Evolutionary conservation across 2,113 vertebrate genomes (phyloP).

Genomic region (Alouatta palliata): DNA sequence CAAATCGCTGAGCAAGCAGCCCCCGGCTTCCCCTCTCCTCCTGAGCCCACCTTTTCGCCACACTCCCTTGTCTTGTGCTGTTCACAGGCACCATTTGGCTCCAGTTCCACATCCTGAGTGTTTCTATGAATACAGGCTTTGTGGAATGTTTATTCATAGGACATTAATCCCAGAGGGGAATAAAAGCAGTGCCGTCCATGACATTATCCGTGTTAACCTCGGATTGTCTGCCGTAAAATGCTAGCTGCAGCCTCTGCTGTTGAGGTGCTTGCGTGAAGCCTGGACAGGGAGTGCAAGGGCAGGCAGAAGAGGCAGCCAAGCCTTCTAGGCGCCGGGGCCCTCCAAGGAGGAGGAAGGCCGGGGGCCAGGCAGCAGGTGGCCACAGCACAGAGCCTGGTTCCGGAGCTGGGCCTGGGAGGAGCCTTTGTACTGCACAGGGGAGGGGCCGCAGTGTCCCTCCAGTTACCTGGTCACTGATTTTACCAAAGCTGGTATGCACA

Average conservation of each 20-base stretch:
- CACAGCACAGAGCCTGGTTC: background rate
- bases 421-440: background rate
- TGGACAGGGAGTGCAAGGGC: background rate
- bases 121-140: slow-evolving; percentile 54
- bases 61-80: background rate
- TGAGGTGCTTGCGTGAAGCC: background rate
- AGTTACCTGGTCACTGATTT: background rate
- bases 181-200: background rate
- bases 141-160: slow-evolving; percentile 44
- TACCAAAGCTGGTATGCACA: background rate
- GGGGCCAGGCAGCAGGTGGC: accelerated
- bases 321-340: background rate
- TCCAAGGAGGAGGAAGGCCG: background rate
- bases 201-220: slow-evolving; percentile 1
- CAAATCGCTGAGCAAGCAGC: background rate
- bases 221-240: accelerated
- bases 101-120: slow-evolving; percentile 3
- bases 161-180: background rate
- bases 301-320: background rate
- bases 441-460: background rate
- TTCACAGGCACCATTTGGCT: background rate
- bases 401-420: background rate
- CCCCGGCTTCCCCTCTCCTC: background rate
- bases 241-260: background rate
- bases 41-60: background rate